Conservation (phyloP, 1,140 invertebrate genomes). For the Harlomillsia oculata region DNA sequence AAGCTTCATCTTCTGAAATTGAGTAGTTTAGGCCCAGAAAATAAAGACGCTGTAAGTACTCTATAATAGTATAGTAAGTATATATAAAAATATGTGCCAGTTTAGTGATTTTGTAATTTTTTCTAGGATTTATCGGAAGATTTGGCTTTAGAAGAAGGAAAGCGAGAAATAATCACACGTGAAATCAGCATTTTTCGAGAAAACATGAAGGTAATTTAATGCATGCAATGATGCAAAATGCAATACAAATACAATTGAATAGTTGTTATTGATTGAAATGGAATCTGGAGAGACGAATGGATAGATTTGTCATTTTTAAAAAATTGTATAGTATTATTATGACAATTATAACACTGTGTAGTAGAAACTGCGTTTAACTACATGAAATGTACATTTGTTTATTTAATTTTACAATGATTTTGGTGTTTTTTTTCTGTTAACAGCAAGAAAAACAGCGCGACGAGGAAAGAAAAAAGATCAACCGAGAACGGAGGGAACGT, state of each 20-base stretch:
- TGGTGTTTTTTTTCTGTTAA: slow-evolving; percentile 19
- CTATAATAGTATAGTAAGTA: too few relatives aligned
- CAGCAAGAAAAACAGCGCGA: slow-evolving; percentile 40
- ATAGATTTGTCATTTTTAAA: too few relatives aligned
- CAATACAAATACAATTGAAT: background rate
- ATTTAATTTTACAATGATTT: background rate
- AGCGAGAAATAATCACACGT: slow-evolving; percentile 77
- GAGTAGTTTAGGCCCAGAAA: slow-evolving; percentile 33
- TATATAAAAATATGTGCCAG: too few relatives aligned
- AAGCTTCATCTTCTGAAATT: slow-evolving; percentile 34
- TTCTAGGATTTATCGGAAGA: slow-evolving; percentile 61
- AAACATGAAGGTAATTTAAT: slow-evolving; percentile 75
- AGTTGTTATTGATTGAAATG: too few relatives aligned
- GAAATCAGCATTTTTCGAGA: slow-evolving; percentile 96
- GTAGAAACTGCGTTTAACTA: slow-evolving; percentile 1
- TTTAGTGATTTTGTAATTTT: background rate
- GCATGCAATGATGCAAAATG: background rate
- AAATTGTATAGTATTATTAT: too few relatives aligned
- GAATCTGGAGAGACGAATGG: too few relatives aligned
- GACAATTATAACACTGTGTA: background rate
- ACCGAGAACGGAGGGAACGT: slow-evolving; percentile 43
- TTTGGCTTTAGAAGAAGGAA: slow-evolving; percentile 86
- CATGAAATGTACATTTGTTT: too few relatives aligned
- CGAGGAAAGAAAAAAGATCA: slow-evolving; percentile 43
- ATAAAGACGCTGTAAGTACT: slow-evolving; percentile 8